These are phyloP conservation scores for Chaunax sp. DNA, from an alignment of 2,797 vertebrate genomes.

Conservation along the genomic window DNA sequence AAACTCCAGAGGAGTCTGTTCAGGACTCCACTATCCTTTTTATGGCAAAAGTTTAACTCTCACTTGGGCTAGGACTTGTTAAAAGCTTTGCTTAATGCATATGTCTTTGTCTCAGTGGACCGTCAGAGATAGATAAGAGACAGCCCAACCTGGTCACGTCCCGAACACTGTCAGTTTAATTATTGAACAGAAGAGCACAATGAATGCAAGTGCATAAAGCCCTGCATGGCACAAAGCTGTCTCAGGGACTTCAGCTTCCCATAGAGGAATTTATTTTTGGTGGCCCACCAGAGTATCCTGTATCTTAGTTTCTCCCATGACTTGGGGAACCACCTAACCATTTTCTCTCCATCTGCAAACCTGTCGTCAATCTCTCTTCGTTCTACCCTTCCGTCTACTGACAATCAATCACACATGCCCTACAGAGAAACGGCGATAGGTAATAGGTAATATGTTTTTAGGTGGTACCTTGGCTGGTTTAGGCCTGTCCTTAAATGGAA, in stretches of 20 bases:
- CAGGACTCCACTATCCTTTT: slow-evolving; percentile 52
- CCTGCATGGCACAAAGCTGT: slow-evolving; percentile 7
- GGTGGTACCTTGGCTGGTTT: no score
- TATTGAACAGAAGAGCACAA: slow-evolving; percentile 63
- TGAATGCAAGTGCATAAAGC: slow-evolving; percentile 15
- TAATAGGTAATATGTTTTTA: no score
- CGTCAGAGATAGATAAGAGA: slow-evolving; percentile 47
- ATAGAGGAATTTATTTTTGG: no score
- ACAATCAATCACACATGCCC: no score
- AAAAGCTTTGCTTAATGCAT: slow-evolving; percentile 75
- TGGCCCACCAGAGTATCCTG: no score
- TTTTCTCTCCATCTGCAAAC: no score
- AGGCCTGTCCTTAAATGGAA: no score
- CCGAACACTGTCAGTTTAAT: slow-evolving; percentile 67
- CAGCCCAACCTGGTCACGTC: slow-evolving; percentile 46
- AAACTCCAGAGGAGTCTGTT: slow-evolving; percentile 32
- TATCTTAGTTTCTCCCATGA: no score
- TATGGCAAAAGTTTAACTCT: slow-evolving; percentile 60
- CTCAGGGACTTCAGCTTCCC: slow-evolving; percentile 11
- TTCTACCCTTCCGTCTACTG: no score
- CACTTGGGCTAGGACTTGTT: slow-evolving; percentile 38
- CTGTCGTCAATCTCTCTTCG: no score
- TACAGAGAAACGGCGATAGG: no score
- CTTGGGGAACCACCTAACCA: no score
- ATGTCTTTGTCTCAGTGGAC: slow-evolving; percentile 61